Evolutionary conservation across 2,797 vertebrate genomes (phyloP).

Genomic region (Alca torda): DNA sequence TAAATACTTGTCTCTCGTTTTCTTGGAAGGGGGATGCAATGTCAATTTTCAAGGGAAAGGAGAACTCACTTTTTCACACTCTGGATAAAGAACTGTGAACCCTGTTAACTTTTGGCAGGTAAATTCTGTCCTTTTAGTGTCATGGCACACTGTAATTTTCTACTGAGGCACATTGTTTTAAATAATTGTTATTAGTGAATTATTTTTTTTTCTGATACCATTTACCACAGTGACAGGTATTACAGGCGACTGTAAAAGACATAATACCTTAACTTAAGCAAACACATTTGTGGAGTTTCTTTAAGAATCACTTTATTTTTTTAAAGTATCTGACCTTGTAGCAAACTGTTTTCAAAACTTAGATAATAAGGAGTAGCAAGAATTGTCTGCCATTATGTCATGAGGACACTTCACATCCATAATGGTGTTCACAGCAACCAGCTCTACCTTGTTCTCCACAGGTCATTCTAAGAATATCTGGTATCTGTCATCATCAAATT

Average conservation of each 20-base stretch:
- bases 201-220: background rate
- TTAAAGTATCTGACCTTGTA: background rate
- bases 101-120: background rate
- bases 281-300: background rate
- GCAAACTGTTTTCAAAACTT: background rate
- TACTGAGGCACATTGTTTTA: background rate
- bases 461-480: background rate
- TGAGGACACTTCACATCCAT: background rate
- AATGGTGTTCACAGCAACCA: background rate
- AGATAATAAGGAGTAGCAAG: background rate
- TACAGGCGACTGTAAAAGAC: background rate
- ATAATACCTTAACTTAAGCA: background rate
- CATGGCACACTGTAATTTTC: background rate
- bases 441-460: background rate
- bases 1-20: background rate
- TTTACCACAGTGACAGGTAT: background rate
- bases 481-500: background rate
- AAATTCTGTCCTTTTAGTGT: background rate
- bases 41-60: background rate
- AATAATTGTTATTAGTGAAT: background rate
- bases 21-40: background rate
- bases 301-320: background rate
- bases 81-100: background rate
- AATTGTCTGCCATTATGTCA: background rate
- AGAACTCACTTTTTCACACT: background rate